phyloP scores from a whole-genome alignment of 2,113 vertebrate species.

The Vulpes vulpes region DNA sequence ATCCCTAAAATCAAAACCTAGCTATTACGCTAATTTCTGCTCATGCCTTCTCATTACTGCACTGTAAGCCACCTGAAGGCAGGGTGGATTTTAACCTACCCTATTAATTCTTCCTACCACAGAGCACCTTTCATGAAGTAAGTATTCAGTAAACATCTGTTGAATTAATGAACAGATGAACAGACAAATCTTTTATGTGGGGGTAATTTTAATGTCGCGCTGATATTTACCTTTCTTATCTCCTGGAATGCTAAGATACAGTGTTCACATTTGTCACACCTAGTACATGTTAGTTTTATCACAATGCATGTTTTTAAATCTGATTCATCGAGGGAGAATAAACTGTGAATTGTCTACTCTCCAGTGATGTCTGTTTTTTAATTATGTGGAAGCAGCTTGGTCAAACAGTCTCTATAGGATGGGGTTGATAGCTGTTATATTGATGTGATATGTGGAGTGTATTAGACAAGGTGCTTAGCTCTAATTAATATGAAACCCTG shows the following conservation, averaged over 20 bases:
- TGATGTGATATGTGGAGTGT: background rate
- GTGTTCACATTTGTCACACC: background rate
- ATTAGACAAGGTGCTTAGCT: background rate
- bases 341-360: background rate
- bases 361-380: background rate
- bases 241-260: background rate
- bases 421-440: background rate
- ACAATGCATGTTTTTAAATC: background rate
- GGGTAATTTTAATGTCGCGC: background rate
- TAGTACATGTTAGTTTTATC: background rate
- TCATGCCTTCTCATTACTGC: background rate
- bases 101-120: background rate
- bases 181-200: background rate
- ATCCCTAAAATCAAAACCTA: background rate
- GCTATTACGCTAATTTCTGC: background rate
- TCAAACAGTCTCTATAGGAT: background rate
- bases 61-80: background rate
- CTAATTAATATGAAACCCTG: background rate
- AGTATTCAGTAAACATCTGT: background rate
- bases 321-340: background rate
- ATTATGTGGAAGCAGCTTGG: background rate
- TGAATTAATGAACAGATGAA: background rate
- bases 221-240: background rate
- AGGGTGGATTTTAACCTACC: background rate
- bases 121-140: background rate